Base-by-base conservation (phyloP, 64 coral and sea anemone genomes). In the Porites australiensis region DNA sequence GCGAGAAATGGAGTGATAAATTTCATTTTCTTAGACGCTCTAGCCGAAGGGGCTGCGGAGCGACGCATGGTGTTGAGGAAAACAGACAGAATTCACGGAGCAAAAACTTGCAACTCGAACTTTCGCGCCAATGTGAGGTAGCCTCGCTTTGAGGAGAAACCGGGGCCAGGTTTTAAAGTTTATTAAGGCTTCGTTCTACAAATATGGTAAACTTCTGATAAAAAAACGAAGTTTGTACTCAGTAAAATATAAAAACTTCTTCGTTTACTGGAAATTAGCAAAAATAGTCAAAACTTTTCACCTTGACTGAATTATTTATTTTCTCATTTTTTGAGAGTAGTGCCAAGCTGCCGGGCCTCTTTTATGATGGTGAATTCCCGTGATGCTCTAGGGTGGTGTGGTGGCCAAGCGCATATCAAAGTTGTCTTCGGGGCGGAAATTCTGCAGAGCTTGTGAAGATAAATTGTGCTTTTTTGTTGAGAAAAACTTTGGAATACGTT, bases 11-110 rank as follows among this genome's bases (percentile, higher is more conserved):
- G 92, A 81, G 95, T 45, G 18, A 52, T 62, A 77, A 97, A 97
- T 50, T 90, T 97, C 37, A 67, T 51, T 93, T 88, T 93, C 77
- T 97, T 97, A 4, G 92, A 89, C 11, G 95, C 92, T 88, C 95
- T 93, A 46, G 82, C 79, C 11, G 95, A 97, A 44, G 95, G 95
- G 47, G 95, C 95, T 51, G 95, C 95, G 52, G 95, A 97, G 49
- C 95, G 92, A 37, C 95, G 88, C 95, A 97, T 97, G 51, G 14
- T 81, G 58, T 59, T 23, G 13, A 1, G 27, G 11, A 82, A 44
- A 19, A 82, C 5, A 15, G 19, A 6, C 16, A 50, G 27, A 37
- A 37, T 37, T 37, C 27, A 37, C 27, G 27, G 27, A 37, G 16
- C 49, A 57, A 57, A 57, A 57, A 7, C 12, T 57, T 57, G 54